A percentile compares a stretch with the other conserved stretches of the same genome.
Conservation (phyloP, 2,888 invertebrate species). For the Parnassius orleans region DNA sequence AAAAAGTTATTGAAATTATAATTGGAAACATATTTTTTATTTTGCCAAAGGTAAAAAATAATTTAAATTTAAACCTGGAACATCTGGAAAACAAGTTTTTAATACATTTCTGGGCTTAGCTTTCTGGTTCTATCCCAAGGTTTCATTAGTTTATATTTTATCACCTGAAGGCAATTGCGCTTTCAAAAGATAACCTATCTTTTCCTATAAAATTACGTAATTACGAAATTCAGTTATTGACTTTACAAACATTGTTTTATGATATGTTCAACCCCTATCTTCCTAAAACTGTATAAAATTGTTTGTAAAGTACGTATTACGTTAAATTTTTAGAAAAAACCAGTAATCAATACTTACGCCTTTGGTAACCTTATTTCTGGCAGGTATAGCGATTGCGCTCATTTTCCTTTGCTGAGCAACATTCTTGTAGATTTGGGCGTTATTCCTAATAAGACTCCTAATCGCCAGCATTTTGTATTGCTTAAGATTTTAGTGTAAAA, state of each 20-base stretch:
- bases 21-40: too few species aligned
- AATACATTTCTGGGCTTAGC: too few species aligned
- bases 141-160: too few species aligned
- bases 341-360: constrained; percentile 46
- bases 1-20: too few species aligned
- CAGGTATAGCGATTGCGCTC: constrained; percentile 55
- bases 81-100: too few species aligned
- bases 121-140: too few species aligned
- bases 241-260: too few species aligned
- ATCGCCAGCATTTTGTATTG: constrained; percentile 56
- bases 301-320: not conserved
- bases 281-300: not conserved
- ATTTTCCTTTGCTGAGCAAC: constrained; percentile 60
- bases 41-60: too few species aligned
- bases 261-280: not conserved
- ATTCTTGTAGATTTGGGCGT: constrained; percentile 54
- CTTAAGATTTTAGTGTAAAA: not conserved
- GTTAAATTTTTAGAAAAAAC: not conserved
- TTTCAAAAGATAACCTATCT: constrained; percentile 34
- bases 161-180: too few species aligned
- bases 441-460: constrained; percentile 54
- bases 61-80: too few species aligned
- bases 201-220: constrained; percentile 42
- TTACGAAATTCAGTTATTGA: constrained; percentile 7
- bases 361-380: constrained; percentile 55